Conservation (phyloP, 1,140 invertebrate genomes). For the Lepidurus apus region DNA sequence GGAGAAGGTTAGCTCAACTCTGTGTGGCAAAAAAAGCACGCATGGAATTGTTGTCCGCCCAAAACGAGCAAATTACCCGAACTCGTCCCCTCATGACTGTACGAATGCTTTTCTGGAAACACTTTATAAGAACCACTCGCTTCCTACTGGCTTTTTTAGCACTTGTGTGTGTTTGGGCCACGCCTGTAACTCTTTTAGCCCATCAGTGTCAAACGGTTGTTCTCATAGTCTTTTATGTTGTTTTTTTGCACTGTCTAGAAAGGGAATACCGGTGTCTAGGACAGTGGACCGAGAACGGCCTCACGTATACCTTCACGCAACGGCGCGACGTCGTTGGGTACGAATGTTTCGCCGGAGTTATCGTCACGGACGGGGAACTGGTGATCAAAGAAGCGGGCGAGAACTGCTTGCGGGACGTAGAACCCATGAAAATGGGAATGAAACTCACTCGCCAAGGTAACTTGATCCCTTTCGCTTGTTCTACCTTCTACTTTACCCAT, state of each 20-base stretch:
- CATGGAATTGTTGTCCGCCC: neutral
- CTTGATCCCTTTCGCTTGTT: no score
- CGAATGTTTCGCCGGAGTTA: conserved; percentile 65
- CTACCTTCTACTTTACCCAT: no score
- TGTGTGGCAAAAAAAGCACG: conserved; percentile 18
- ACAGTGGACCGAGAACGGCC: conserved; percentile 61
- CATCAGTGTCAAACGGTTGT: neutral
- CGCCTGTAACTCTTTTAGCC: neutral
- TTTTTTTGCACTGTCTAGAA: conserved; percentile 48
- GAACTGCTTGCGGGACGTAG: conserved; percentile 59
- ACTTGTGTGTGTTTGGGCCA: neutral
- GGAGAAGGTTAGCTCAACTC: neutral
- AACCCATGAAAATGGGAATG: conserved; percentile 60
- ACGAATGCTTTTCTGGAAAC: neutral
- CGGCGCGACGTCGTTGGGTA: conserved; percentile 58
- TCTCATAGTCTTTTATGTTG: conserved; percentile 19
- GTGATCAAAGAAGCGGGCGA: conserved; percentile 65
- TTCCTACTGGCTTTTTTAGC: neutral
- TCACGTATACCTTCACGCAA: conserved; percentile 65
- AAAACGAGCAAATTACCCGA: neutral
- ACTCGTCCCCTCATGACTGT: neutral
- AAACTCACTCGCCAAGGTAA: conserved; percentile 55
- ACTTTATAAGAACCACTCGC: neutral
- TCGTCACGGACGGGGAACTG: conserved; percentile 57
- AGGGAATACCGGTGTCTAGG: conserved; percentile 63